Base-by-base conservation (phyloP, 2,888 invertebrate species). In the Drosophila subsilvestris region DNA sequence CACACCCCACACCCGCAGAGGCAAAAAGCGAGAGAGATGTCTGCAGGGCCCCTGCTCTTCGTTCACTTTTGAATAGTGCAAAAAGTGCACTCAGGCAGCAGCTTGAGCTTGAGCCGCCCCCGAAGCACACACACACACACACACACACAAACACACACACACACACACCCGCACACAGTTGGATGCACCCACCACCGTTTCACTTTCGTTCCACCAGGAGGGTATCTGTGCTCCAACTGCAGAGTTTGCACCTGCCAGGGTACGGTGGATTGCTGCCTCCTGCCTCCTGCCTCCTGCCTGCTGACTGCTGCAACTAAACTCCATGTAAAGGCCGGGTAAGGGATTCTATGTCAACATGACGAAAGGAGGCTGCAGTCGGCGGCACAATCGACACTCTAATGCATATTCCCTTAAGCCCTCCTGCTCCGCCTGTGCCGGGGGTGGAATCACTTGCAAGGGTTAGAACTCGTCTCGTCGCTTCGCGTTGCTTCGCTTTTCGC, bases 271-370 rank as follows among this genome's bases (percentile, higher is more conserved):
- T 32, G 47, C 48, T 32, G 22, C 42, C 43, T 32, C 27, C 32
- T 43, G 55, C 10, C 27, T 43, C 25, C 4, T 3, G 5, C 22
- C n/a, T n/a, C 22, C 6, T 22, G 22, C 43, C 18, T 8, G n/a
- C 29, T 20, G n/a, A 27, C 44, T 51, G 65, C 50, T 67, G 75
- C 73, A 73, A 75, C 71, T 72, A 65, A 58, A 54, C 66, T 73
- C 63, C 57, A n/a, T 37, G 37, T 37, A 37, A 37, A 53, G 63
- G 63, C 62, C 67, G 58, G 58, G 66, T 63, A 54, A 73, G 85
- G 79, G 73, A 85, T 79, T 87, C 86, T 88, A 83, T 86, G 86
- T 83, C 89, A 88, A 84, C 79, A 84, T 78, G 75, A 83, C 78
- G 37, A 37, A 37, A 37, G 37, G 37, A 37, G 37, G 37, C 37